phyloP scores from a whole-genome alignment of 2,888 invertebrate species.

The Nephrotoma guestfalica region DNA sequence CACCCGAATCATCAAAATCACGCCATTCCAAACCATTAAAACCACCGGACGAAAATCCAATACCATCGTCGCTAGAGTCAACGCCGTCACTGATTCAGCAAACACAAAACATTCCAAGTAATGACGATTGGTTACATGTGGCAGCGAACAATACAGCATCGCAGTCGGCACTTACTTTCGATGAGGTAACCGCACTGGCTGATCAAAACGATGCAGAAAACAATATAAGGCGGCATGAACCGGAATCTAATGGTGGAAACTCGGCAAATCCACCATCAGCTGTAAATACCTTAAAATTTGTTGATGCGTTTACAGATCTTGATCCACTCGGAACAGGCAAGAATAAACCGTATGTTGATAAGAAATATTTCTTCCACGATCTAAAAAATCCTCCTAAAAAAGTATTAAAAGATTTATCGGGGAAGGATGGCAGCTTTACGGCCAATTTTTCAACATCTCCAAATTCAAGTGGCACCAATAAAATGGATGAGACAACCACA shows the following conservation, averaged over 20 bases:
- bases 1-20: constrained; percentile 29
- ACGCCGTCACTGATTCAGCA: background rate
- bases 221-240: background rate
- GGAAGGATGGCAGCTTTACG: constrained; percentile 12
- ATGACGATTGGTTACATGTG: constrained; percentile 7
- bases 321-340: constrained; percentile 86
- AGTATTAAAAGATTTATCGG: constrained; percentile 64
- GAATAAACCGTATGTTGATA: constrained; percentile 85
- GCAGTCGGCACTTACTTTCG: background rate
- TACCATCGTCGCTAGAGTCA: background rate
- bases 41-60: constrained; percentile 17
- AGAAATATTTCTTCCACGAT: constrained; percentile 92
- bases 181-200: background rate
- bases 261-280: background rate
- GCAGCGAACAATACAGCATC: background rate
- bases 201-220: background rate
- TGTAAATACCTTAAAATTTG: constrained; percentile 28
- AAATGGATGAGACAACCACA: background rate
- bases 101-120: background rate
- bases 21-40: constrained; percentile 26
- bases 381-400: constrained; percentile 89
- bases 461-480: background rate
- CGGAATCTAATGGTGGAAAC: background rate
- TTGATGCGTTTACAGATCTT: constrained; percentile 85
- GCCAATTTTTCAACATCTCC: constrained; percentile 11